A percentile compares a stretch with the other conserved stretches of the same genome.
Conservation (phyloP, 2,888 invertebrate species). For the Eutolmus rufibarbis region DNA sequence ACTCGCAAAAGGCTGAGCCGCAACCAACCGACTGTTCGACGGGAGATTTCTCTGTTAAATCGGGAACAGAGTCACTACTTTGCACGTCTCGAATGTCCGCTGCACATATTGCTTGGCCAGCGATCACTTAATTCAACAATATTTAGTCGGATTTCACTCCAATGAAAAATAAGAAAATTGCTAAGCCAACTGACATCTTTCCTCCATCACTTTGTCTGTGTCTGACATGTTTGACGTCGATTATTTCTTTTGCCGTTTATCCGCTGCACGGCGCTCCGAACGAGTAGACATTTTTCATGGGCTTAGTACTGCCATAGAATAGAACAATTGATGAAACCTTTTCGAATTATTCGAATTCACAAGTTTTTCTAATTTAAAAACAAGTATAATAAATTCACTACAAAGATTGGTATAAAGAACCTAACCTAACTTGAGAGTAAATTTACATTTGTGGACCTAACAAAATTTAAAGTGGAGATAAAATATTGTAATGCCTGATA, state of each 20-base stretch:
- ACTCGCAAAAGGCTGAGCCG: conserved; percentile 14
- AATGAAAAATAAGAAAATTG: conserved; percentile 4
- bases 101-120: neutral
- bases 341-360: neutral
- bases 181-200: conserved; percentile 20
- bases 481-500: too few relatives aligned
- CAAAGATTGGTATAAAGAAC: too few relatives aligned
- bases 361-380: neutral
- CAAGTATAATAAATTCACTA: neutral
- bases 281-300: neutral
- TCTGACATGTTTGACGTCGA: conserved; percentile 67
- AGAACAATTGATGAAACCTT: neutral
- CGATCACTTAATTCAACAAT: neutral
- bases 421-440: too few relatives aligned
- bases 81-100: neutral
- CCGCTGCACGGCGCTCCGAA: conserved; percentile 46
- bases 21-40: conserved; percentile 11
- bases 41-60: neutral
- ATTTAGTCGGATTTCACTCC: conserved; percentile 8
- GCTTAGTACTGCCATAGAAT: neutral
- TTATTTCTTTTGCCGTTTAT: conserved; percentile 63
- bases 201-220: conserved; percentile 52
- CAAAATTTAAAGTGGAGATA: too few relatives aligned
- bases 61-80: neutral
- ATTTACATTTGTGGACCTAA: too few relatives aligned